Evolutionary conservation across 1,140 invertebrate species (phyloP), one percentile per base, ranked within the genome.

Genomic region (Plectrocnemia conspersa): DNA sequence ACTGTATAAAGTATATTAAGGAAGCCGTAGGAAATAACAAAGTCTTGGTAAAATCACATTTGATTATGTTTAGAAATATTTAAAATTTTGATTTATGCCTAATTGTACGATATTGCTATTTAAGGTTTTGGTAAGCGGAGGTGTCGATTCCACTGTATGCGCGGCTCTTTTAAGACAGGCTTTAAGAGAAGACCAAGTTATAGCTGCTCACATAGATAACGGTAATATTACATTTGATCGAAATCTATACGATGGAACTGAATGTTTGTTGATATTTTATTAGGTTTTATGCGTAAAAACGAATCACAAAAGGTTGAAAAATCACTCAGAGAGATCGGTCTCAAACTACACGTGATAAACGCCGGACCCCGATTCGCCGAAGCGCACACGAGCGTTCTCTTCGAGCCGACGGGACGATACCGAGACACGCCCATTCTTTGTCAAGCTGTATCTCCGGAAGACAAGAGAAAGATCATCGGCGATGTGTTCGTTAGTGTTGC

Each of bases 101-200:
- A 23, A 32, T 56, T 48, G 33, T 32, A 25, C 5, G 3, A 3
- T 49, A 21, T 36, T 19, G 6, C 3, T 3, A 44, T 48, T 45
- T 7, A 68, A 95, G 86, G 83, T 96, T 71, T 73, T 98, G 57
- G 83, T 96, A 27, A 97, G 93, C 69, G 97, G 97, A 21, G 97
- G 97, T 22, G 97, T 99, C 7, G 97, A 99, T 74, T 98, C 95
- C 0, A 94, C 95, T 38, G 96, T 99, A 7, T 99, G 95, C 77
- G 94, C 95, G 19, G 95, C 95, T 13, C 74, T 99, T 29, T 75
- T 99, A 38, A 84, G 91, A 66, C 89, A 89, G 72, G 93, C 95
- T 7, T 76, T 99, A 18, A 78, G 81, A 57, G 83, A 87, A 61
- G 90, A 96, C 62, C 92, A 97, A 77, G 83, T 99, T 16, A 92